These are phyloP conservation scores for Nephrotoma guestfalica DNA, from an alignment of 2,888 invertebrate species.

Conservation along the genomic window DNA sequence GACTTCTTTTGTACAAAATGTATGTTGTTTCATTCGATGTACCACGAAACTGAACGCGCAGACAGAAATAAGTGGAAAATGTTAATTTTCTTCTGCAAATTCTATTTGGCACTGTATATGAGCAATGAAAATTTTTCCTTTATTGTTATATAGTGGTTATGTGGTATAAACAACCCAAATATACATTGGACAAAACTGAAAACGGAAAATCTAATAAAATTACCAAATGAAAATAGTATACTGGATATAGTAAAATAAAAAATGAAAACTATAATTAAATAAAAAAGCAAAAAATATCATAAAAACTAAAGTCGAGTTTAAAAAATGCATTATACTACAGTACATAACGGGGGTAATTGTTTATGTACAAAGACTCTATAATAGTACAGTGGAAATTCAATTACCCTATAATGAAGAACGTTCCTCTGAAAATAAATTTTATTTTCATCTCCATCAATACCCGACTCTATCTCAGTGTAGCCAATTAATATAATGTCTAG, in stretches of 20 bases:
- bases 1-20: background rate
- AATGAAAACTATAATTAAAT: too few species aligned
- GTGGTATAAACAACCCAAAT: background rate
- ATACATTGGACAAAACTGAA: background rate
- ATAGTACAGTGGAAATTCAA: too few species aligned
- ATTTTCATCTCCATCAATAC: too few species aligned
- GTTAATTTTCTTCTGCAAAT: background rate
- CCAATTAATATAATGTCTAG: too few species aligned
- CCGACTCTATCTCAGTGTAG: too few species aligned
- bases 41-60: background rate
- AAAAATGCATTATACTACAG: too few species aligned
- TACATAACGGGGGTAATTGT: too few species aligned
- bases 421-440: too few species aligned
- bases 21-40: background rate
- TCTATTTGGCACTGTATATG: background rate
- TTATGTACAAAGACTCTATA: too few species aligned
- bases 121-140: background rate
- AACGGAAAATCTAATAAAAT: background rate
- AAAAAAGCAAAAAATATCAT: too few species aligned
- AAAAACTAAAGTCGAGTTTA: too few species aligned
- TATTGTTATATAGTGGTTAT: background rate
- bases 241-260: background rate
- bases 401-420: too few species aligned
- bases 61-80: background rate
- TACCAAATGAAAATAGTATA: background rate